Evolutionary conservation across 2,113 vertebrate genomes (phyloP).

Genomic region (Mellivora capensis): DNA sequence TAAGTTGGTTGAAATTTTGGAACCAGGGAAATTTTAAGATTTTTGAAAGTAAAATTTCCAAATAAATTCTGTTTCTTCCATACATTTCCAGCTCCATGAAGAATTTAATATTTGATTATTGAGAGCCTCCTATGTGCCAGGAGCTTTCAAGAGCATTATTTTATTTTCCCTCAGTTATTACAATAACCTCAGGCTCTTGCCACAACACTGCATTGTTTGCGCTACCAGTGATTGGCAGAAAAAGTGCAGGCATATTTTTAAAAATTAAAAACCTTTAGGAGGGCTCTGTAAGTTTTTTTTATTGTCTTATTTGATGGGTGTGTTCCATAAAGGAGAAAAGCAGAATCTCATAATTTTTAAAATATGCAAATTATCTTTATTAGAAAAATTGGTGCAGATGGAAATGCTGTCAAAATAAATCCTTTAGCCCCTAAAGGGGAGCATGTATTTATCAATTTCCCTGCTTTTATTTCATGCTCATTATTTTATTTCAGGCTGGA

Average conservation of each 20-base stretch:
- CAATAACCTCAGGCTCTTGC: background rate
- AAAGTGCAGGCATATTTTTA: background rate
- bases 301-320: background rate
- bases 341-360: background rate
- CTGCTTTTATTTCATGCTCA: background rate
- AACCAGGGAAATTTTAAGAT: background rate
- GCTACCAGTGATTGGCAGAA: background rate
- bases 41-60: background rate
- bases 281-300: background rate
- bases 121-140: background rate
- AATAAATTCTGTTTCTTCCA: background rate
- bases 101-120: background rate
- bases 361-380: background rate
- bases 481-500: conserved; percentile 12
- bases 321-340: background rate
- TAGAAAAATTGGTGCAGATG: background rate
- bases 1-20: background rate
- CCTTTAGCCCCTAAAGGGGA: background rate
- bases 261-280: background rate
- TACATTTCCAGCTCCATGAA: background rate
- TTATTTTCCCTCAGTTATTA: conserved; percentile 4
- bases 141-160: background rate
- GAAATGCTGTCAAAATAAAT: background rate
- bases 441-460: conserved; percentile 15
- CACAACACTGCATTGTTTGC: background rate